Evolutionary conservation across 2,113 vertebrate genomes (phyloP).

Genomic region (Xiphorhynchus elegans): DNA sequence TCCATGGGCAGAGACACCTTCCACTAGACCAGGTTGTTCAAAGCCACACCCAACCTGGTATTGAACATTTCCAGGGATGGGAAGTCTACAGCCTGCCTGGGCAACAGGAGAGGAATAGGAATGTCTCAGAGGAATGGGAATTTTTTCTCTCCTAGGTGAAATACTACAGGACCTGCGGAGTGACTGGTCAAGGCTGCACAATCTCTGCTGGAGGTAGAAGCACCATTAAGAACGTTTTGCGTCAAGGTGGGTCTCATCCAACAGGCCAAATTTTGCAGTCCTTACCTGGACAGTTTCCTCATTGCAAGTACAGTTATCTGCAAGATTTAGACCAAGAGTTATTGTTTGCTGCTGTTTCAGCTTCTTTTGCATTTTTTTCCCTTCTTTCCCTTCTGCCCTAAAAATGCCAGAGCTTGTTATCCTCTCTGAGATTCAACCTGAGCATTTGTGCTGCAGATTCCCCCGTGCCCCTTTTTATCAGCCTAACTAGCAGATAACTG

Average conservation of each 20-base stretch:
- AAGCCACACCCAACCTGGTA: not conserved
- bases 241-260: not conserved
- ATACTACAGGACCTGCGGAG: not conserved
- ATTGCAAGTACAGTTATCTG: not conserved
- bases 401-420: slow-evolving; percentile 69
- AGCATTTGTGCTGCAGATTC: not conserved
- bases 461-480: not conserved
- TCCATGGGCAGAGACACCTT: not conserved
- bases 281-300: not conserved
- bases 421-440: slow-evolving; percentile 26
- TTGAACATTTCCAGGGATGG: not conserved
- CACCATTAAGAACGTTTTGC: not conserved
- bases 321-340: slow-evolving; percentile 19
- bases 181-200: not conserved
- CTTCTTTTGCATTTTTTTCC: not conserved
- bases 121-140: not conserved
- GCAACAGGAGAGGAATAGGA: not conserved
- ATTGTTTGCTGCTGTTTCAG: slow-evolving; percentile 55
- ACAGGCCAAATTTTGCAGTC: not conserved
- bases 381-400: slow-evolving; percentile 38
- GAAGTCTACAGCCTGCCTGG: not conserved
- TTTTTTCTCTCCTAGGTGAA: not conserved
- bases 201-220: not conserved
- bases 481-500: not conserved
- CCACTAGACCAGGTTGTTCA: not conserved